Conservation (phyloP, 2,113 vertebrate genomes). For the Pomatorhinus ruficollis region DNA sequence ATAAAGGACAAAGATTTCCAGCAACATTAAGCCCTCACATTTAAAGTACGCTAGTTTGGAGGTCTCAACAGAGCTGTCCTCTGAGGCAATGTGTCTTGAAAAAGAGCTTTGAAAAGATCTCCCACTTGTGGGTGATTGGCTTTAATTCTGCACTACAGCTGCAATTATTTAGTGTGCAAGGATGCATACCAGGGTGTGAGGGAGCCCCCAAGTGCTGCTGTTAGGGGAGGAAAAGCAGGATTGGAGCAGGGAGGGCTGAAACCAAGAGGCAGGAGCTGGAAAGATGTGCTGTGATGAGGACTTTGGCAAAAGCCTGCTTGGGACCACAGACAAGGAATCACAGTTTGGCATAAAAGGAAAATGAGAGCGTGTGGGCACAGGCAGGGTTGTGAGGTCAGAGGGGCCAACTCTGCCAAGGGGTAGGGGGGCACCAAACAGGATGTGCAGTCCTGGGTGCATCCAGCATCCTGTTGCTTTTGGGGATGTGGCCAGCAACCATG, state of each 20-base stretch:
- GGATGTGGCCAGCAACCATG: not conserved
- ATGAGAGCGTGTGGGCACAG: fast-evolving
- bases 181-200: not conserved
- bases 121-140: fast-evolving
- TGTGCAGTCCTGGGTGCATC: not conserved
- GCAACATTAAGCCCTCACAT: not conserved
- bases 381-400: not conserved
- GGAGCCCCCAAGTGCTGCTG: not conserved
- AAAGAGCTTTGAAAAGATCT: not conserved
- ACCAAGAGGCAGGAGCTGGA: not conserved
- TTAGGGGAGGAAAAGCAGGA: not conserved
- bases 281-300: fast-evolving
- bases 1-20: not conserved
- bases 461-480: fast-evolving
- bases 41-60: not conserved
- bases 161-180: not conserved
- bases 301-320: not conserved
- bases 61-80: not conserved
- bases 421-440: fast-evolving
- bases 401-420: not conserved
- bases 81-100: not conserved
- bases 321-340: not conserved
- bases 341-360: not conserved
- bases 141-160: not conserved
- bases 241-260: not conserved